A percentile compares a stretch with the other conserved stretches of the same genome.
phyloP scores from a whole-genome alignment of 2,888 invertebrate genomes.

The Volucella zonaria region DNA sequence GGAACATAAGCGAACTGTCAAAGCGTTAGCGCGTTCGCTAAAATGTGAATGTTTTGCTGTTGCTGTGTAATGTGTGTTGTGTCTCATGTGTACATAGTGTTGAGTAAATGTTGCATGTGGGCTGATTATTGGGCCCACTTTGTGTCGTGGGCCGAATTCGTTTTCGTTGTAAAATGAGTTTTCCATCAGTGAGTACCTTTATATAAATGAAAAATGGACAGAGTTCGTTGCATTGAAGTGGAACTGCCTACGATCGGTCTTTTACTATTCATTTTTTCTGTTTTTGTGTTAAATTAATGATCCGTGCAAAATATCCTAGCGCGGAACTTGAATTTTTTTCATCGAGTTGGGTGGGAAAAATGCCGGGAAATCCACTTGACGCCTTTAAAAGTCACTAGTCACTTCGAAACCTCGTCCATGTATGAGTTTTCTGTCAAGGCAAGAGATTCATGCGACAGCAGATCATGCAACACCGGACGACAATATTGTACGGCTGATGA shows the following conservation, averaged over 20 bases:
- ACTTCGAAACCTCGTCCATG: too few relatives aligned
- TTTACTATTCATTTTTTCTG: background rate
- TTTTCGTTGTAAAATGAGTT: slow-evolving; percentile 58
- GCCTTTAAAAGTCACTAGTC: too few relatives aligned
- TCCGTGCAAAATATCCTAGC: background rate
- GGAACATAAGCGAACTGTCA: slow-evolving; percentile 55
- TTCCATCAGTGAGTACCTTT: slow-evolving; percentile 31
- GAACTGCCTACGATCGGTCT: slow-evolving; percentile 33
- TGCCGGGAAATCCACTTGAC: background rate
- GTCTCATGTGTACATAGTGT: slow-evolving; percentile 29
- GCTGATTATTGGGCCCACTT: slow-evolving; percentile 51
- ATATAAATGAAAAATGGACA: slow-evolving; percentile 18
- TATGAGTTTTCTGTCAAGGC: too few relatives aligned
- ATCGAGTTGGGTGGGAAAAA: background rate
- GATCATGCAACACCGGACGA: too few relatives aligned
- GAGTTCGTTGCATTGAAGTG: slow-evolving; percentile 17
- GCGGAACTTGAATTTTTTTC: background rate
- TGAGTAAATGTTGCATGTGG: slow-evolving; percentile 52
- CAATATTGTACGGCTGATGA: too few relatives aligned
- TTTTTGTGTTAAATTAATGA: slow-evolving; percentile 22
- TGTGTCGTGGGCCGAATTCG: slow-evolving; percentile 56
- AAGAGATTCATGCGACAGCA: too few relatives aligned
- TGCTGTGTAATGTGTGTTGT: background rate
- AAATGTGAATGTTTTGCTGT: slow-evolving; percentile 52
- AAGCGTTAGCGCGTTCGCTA: slow-evolving; percentile 48